phyloP scores from a whole-genome alignment of 2,888 invertebrate species.

The Dynastes hyllus region DNA sequence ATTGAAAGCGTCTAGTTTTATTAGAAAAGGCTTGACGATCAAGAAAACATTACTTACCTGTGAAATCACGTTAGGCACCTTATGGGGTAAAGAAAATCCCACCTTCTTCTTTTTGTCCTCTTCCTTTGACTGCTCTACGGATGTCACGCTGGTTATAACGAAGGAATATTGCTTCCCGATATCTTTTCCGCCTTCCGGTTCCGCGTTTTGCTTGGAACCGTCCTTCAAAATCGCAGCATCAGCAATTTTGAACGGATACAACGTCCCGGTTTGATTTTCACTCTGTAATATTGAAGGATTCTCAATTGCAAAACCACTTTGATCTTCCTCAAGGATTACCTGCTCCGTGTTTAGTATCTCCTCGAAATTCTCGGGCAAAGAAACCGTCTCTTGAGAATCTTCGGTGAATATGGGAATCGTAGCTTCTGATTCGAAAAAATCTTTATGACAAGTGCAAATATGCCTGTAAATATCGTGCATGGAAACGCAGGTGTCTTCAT shows the following conservation, averaged over 20 bases:
- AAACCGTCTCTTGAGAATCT: not conserved
- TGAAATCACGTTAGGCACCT: constrained; percentile 49
- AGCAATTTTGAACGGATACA: constrained; percentile 15
- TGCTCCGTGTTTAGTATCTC: not conserved
- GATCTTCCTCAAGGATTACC: too few species aligned
- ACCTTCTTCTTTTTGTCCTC: too few species aligned
- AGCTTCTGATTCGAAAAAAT: constrained; percentile 22
- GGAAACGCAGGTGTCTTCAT: constrained; percentile 35
- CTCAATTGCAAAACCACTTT: too few species aligned
- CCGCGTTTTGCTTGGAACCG: not conserved
- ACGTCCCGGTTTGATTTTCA: not conserved
- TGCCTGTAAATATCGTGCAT: constrained; percentile 57
- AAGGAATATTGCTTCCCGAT: constrained; percentile 60
- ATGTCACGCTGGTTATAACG: constrained; percentile 57
- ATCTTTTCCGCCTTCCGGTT: constrained; percentile 27
- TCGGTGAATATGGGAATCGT: not conserved
- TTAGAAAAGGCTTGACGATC: too few species aligned
- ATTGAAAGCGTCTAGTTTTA: too few species aligned
- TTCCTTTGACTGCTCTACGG: constrained; percentile 20
- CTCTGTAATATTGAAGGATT: not conserved
- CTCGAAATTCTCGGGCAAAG: not conserved
- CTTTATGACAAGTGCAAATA: constrained; percentile 52
- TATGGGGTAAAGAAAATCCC: constrained; percentile 47
- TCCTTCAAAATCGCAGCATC: not conserved
- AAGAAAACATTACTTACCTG: constrained; percentile 41